These are phyloP conservation scores for Sebastes aleutianus DNA, from an alignment of 2,797 vertebrate species.

Conservation along the genomic window DNA sequence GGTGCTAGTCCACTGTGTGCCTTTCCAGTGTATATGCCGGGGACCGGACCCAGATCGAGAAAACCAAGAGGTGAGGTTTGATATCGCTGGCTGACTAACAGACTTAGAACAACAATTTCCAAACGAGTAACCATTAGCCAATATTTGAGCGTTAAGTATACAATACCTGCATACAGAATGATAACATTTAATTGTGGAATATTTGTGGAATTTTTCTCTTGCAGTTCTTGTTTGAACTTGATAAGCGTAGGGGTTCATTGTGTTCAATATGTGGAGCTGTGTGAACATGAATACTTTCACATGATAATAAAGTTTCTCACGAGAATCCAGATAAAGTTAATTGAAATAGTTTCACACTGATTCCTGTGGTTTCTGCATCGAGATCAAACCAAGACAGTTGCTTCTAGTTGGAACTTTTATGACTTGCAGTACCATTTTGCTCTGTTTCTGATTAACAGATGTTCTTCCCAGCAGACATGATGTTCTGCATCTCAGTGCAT, in stretches of 20 bases:
- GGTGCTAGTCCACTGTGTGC: slow-evolving; percentile 82
- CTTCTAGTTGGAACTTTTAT: slow-evolving; percentile 8
- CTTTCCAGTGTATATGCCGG: slow-evolving; percentile 86
- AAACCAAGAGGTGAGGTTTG: slow-evolving; percentile 83
- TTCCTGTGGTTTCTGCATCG: not conserved
- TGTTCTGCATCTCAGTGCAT: slow-evolving; percentile 1
- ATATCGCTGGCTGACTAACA: slow-evolving; percentile 12
- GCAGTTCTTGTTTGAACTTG: slow-evolving; percentile 49
- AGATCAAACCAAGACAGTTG: not conserved
- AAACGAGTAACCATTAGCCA: slow-evolving; percentile 32
- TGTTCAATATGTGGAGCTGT: slow-evolving; percentile 24
- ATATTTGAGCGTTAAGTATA: slow-evolving; percentile 37
- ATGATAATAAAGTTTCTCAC: slow-evolving; percentile 31
- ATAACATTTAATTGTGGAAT: slow-evolving; percentile 48
- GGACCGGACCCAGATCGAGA: slow-evolving; percentile 69
- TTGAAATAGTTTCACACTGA: slow-evolving; percentile 6
- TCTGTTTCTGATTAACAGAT: slow-evolving; percentile 69
- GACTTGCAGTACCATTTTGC: not conserved
- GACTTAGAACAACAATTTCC: not conserved
- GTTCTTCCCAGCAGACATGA: slow-evolving; percentile 15
- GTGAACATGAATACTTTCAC: slow-evolving; percentile 28
- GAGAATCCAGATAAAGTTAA: slow-evolving; percentile 19
- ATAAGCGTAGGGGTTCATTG: slow-evolving; percentile 30
- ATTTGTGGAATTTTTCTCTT: slow-evolving; percentile 39
- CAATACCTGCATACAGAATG: not conserved